Evolutionary conservation across 2,888 invertebrate genomes (phyloP).

Genomic region (Venusia cambrica): DNA sequence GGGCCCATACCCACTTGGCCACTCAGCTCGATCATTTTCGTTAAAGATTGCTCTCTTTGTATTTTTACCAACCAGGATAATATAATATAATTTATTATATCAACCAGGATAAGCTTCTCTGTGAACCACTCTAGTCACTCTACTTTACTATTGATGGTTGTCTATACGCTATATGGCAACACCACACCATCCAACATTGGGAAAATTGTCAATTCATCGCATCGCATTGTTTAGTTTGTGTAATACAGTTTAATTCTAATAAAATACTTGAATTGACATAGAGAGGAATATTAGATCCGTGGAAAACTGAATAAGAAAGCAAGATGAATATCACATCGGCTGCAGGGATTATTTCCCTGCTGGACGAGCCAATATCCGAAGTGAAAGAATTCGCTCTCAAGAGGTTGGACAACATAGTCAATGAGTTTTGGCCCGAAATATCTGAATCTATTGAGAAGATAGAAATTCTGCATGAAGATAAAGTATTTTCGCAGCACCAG

Average conservation of each 20-base stretch:
- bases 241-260: no score
- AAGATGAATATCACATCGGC: conserved; percentile 79
- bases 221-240: conserved; percentile 48
- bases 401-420: conserved; percentile 95
- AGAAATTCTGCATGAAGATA: conserved; percentile 97
- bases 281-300: conserved; percentile 11
- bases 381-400: conserved; percentile 96
- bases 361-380: conserved; percentile 96
- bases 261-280: conserved; percentile 26
- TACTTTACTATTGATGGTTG: no score
- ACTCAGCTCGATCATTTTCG: no score
- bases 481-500: conserved; percentile 92
- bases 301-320: conserved; percentile 24
- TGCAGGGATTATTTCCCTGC: conserved; percentile 96
- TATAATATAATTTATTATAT: no score
- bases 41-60: no score
- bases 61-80: no score
- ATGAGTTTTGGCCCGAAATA: conserved; percentile 99
- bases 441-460: conserved; percentile 98
- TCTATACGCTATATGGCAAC: conserved; percentile 44
- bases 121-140: no score
- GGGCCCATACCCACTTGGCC: no score
- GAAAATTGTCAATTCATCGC: conserved; percentile 77
- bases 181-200: no score
- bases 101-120: no score